A percentile compares a stretch with the other conserved stretches of the same genome.
phyloP scores from a whole-genome alignment of 2,888 invertebrate genomes.

The Pandemis heparana region DNA sequence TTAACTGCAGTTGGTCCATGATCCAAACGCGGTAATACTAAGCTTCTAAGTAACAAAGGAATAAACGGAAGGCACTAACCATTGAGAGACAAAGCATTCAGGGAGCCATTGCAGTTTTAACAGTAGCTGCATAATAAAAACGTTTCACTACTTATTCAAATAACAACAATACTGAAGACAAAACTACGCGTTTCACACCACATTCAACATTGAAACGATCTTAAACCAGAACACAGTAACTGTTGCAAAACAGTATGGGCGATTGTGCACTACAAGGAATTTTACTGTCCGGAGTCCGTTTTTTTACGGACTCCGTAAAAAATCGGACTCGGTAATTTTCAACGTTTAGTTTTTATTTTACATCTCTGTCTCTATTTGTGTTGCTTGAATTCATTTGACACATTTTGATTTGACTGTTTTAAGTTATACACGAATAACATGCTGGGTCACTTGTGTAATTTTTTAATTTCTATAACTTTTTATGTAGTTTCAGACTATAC shows the following conservation, averaged over 20 bases:
- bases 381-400: too few relatives aligned
- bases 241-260: conserved; percentile 6
- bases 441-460: too few relatives aligned
- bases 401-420: too few relatives aligned
- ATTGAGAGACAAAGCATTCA: conserved; percentile 33
- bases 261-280: too few relatives aligned
- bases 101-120: conserved; percentile 31
- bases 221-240: conserved; percentile 46
- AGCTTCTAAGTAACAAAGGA: conserved; percentile 29
- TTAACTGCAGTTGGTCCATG: conserved; percentile 20
- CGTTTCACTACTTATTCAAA: conserved; percentile 48
- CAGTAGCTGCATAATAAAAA: conserved; percentile 47
- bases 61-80: conserved; percentile 37
- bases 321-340: too few relatives aligned
- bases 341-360: too few relatives aligned
- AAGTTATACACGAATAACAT: too few relatives aligned
- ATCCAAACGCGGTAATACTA: conserved; percentile 10
- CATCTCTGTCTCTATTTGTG: too few relatives aligned
- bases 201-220: conserved; percentile 52
- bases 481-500: too few relatives aligned
- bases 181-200: conserved; percentile 54
- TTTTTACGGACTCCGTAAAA: too few relatives aligned
- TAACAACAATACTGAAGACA: conserved; percentile 47
- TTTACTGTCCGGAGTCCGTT: too few relatives aligned
- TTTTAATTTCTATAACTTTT: too few relatives aligned